Evolutionary conservation across 1,140 invertebrate genomes (phyloP).

Genomic region (Dolichoris vasculosae): DNA sequence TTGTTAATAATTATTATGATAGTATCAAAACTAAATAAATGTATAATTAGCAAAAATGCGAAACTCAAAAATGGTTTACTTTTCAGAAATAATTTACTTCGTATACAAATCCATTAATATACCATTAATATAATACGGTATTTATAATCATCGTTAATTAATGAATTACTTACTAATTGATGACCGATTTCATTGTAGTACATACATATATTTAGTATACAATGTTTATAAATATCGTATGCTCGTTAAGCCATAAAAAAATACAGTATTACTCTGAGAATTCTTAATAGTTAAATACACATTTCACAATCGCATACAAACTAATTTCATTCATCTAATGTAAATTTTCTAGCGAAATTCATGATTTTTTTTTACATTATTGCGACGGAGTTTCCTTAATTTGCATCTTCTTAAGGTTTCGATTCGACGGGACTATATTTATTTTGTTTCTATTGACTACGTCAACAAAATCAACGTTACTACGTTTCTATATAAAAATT

Average conservation of each 20-base stretch:
- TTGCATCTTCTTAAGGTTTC: neutral
- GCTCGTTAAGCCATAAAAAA: constrained; percentile 40
- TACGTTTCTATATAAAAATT: neutral
- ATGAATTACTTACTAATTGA: neutral
- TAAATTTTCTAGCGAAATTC: neutral
- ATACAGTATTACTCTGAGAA: constrained; percentile 26
- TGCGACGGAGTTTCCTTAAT: neutral
- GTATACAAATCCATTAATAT: constrained; percentile 32
- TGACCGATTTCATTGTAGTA: constrained; percentile 9
- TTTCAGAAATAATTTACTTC: neutral
- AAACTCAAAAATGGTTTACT: neutral
- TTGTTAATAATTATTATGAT: neutral
- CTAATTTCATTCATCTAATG: neutral
- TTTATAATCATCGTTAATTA: neutral
- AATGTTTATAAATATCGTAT: constrained; percentile 21
- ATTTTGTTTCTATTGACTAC: neutral
- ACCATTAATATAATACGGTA: neutral
- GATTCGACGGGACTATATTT: neutral
- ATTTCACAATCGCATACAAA: constrained; percentile 6
- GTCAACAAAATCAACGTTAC: neutral
- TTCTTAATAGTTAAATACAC: constrained; percentile 1
- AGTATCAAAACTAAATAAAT: neutral
- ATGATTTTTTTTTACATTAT: neutral
- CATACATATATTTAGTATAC: constrained; percentile 14
- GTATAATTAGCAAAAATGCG: neutral